phyloP scores from a whole-genome alignment of 2,888 invertebrate genomes.

The Erpobdella octoculata region DNA sequence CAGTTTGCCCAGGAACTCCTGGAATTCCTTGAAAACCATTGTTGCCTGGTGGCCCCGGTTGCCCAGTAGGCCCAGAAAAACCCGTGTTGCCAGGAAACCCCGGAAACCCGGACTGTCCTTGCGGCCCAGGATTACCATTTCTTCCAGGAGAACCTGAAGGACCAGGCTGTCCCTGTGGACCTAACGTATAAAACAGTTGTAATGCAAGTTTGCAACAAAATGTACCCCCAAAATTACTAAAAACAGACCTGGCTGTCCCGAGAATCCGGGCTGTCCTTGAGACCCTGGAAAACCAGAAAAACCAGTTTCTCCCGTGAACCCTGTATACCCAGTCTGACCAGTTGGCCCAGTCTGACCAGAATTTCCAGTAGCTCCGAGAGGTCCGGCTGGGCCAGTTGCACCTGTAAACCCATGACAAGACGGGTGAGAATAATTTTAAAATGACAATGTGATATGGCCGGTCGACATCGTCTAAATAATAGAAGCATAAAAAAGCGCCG shows the following conservation, averaged over 20 bases:
- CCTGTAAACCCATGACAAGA: neutral
- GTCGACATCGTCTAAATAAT: neutral
- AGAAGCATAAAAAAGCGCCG: neutral
- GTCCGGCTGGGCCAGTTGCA: constrained; percentile 12
- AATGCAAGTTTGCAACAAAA: neutral
- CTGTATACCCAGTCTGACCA: constrained; percentile 20
- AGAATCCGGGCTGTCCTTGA: constrained; percentile 26
- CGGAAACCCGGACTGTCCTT: constrained; percentile 25
- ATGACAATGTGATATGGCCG: neutral
- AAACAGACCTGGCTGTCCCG: constrained; percentile 26
- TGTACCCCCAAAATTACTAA: too few relatives aligned
- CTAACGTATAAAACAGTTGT: constrained; percentile 16
- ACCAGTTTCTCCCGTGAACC: constrained; percentile 13
- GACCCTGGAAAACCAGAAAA: neutral
- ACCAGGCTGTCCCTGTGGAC: constrained; percentile 31
- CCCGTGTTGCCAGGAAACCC: constrained; percentile 11
- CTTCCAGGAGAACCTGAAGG: constrained; percentile 29
- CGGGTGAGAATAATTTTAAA: neutral
- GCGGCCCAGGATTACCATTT: constrained; percentile 13
- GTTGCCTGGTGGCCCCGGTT: constrained; percentile 20
- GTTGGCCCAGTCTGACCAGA: neutral
- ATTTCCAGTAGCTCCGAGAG: neutral
- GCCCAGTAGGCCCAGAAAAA: neutral
- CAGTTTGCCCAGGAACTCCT: constrained; percentile 28
- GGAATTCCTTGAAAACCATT: constrained; percentile 21